Percentiles rank a stretch among this genome's conserved stretches.
These are phyloP conservation scores for Megaleporinus macrocephalus DNA, from an alignment of 2,113 vertebrate genomes.

Conservation along the genomic window DNA sequence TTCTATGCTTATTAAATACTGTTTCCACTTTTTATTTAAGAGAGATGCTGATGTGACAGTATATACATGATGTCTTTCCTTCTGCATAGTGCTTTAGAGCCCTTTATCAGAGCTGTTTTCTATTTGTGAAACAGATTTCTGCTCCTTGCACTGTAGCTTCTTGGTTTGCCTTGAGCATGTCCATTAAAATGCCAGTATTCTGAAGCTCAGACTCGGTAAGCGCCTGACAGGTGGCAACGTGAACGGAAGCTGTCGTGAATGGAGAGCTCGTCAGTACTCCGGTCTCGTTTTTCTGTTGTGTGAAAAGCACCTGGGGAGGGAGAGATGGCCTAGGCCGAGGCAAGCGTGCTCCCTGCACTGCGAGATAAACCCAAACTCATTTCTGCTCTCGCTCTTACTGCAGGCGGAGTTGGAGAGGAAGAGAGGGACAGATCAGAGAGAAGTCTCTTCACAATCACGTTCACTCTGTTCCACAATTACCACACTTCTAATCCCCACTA, in stretches of 20 bases:
- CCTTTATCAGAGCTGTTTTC: neutral
- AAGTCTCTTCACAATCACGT: constrained; percentile 15
- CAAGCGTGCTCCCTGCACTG: constrained; percentile 27
- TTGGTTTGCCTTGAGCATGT: neutral
- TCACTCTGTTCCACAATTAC: constrained; percentile 17
- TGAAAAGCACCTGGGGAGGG: constrained; percentile 21
- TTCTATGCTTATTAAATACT: neutral
- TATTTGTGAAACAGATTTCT: neutral
- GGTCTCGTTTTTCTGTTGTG: constrained; percentile 12
- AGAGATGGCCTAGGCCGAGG: neutral
- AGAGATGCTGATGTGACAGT: neutral
- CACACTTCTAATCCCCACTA: constrained; percentile 33
- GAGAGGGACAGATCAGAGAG: constrained; percentile 37
- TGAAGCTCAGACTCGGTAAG: neutral
- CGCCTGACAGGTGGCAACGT: neutral
- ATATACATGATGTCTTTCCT: neutral
- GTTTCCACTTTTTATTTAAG: neutral
- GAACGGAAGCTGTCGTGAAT: constrained; percentile 13
- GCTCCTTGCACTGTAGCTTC: neutral
- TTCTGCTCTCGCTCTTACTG: constrained; percentile 39
- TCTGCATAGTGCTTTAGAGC: neutral
- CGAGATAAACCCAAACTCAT: constrained; percentile 53
- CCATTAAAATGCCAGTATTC: neutral
- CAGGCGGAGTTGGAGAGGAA: constrained; percentile 16
- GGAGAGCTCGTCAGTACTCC: constrained; percentile 23